Base-by-base conservation (phyloP, 2,888 invertebrate genomes). In the Bellardia pandia region DNA sequence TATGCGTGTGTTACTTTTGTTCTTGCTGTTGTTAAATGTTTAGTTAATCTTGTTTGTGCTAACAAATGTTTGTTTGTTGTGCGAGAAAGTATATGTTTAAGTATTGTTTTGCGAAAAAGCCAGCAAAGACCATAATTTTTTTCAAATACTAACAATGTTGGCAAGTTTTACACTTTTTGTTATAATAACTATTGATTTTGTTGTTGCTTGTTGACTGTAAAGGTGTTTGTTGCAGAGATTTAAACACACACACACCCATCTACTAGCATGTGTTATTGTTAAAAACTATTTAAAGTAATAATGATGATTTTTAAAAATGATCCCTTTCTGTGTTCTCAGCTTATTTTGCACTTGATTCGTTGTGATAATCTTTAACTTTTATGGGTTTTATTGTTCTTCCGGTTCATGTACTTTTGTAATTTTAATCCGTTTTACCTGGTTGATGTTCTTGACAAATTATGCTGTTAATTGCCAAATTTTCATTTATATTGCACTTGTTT, bases 91-190 rank as follows among this genome's bases (percentile, higher is more conserved):
- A 13, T 45, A 45, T 45, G 69, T 78, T 60, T 74, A 68, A 74
- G 45, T 11, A 13, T 45, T 3, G 11, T 74, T 60, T 64, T 66
- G 45, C 16, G 23, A 30, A 69, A 60, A 76, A 51, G 71, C 42
- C 56, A 40, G 40, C n/a, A 51, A 60, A 76, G 51, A 42, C 66
- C 89, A 89, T 90, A 90, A 90, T 89, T 89, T 88, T 85, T 86
- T 33, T 42, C 40, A 64, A 76, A 88, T 88, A 89, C 88, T 89
- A 89, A 84, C 83, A 88, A 85, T 84, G 89, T 79, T 89, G 89
- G 89, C 89, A 90, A 88, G 87, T 89, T 88, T 86, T 83, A 78
- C 80, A 88, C 78, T 85, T 82, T 85, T 78, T 79, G 78, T 62
- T 88, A 66, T 72, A 69, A 76, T 80, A 72, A 74, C 51, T 72